Base-by-base conservation (phyloP, 2,888 invertebrate species). In the Mesochorus sp. region DNA sequence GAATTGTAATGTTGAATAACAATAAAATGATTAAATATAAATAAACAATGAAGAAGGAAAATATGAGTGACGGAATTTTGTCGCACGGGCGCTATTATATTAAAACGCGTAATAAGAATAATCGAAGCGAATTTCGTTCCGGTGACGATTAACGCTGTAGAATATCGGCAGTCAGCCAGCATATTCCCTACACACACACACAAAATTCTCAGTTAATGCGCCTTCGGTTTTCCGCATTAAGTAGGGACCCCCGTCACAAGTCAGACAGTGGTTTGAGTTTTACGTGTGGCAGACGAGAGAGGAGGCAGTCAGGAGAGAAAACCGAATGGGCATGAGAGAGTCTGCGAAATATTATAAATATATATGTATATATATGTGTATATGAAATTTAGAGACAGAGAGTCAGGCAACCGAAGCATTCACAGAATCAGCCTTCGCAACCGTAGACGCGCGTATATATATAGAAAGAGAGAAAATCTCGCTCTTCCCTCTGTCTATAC, bases 201-300 rank as follows among this genome's bases (percentile, higher is more conserved):
- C 34, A 47, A 12, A 55, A 21, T 21, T 6, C 53, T 39, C 55
- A 49, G 75, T n/a, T 24, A 80, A 81, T 81, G 80, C n/a, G n/a
- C 81, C 85, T 82, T 84, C 76, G 83, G 83, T 85, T 84, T 83
- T 70, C 80, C 82, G 82, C 85, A 82, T 81, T 86, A 87, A 90
- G 89, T 89, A 89, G 88, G 80, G 81, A 86, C 59, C 57, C 84
- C 83, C 83, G 84, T 84, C 84, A 82, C 86, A 87, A 90, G 88
- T 89, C 89, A 88, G 89, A 89, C 88, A 82, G 85, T 82, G 86
- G 84, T 85, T 84, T 81, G 84, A 81, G 82, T 82, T 84, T 59
- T 74, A 70, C 73, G 62, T 77, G 57, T 70, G 77, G 34, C 24
- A 6, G 51, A 31, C 47, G 62, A 55, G 47, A n/a, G n/a, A 70